A percentile compares a stretch with the other conserved stretches of the same genome.
Evolutionary conservation across 2,113 vertebrate species (phyloP).

Genomic region (Zootoca vivipara): DNA sequence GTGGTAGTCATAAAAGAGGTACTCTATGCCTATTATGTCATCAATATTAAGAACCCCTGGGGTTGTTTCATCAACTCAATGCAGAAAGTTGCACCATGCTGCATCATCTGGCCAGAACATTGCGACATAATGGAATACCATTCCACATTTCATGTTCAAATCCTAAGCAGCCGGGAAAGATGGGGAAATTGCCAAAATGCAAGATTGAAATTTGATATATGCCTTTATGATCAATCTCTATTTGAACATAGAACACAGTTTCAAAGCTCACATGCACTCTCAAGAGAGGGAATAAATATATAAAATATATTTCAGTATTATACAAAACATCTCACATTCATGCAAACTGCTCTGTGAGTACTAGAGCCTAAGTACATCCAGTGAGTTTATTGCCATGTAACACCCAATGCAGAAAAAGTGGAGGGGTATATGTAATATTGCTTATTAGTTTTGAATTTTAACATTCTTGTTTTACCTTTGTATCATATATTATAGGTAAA

Average conservation of each 20-base stretch:
- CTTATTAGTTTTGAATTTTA: not conserved
- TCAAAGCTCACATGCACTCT: not conserved
- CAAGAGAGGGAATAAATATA: not conserved
- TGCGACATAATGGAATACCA: not conserved
- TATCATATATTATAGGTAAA: constrained; percentile 12
- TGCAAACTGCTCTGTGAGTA: not conserved
- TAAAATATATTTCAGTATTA: not conserved
- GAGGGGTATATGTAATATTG: not conserved
- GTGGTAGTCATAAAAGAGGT: no score
- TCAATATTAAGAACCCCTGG: no score
- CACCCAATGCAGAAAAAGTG: not conserved
- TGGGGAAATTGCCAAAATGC: not conserved
- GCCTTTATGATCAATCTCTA: not conserved
- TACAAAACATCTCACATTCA: not conserved
- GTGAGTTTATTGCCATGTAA: not conserved
- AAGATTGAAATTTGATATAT: not conserved
- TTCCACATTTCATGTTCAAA: not conserved
- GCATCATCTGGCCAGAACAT: no score
- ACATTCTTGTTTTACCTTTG: not conserved
- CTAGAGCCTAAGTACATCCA: not conserved
- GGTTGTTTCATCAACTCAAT: no score
- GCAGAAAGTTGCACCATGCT: no score
- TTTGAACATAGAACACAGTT: not conserved
- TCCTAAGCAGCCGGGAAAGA: not conserved
- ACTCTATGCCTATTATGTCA: no score